Conservation (phyloP, 2,888 invertebrate genomes). For the Kryphioiulus occultus region DNA sequence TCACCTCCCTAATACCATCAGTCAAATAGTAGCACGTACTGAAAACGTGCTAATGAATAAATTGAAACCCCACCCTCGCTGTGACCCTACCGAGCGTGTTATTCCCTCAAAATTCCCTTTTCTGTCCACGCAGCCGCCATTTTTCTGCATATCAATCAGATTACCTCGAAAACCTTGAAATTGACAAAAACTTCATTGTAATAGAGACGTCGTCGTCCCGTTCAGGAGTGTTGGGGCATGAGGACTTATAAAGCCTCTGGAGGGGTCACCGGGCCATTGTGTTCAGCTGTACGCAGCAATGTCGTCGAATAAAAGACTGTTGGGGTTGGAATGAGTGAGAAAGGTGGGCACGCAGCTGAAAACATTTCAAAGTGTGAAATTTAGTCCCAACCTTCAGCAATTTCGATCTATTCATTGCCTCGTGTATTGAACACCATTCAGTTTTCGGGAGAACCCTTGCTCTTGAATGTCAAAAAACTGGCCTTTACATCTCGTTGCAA, state of each 20-base stretch:
- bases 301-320: background rate
- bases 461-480: background rate
- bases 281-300: background rate
- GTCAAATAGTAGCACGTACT: background rate
- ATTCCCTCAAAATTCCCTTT: slow-evolving; percentile 3
- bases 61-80: slow-evolving; percentile 4
- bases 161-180: slow-evolving; percentile 27
- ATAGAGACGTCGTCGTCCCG: slow-evolving; percentile 38
- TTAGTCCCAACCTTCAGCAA: slow-evolving; percentile 35
- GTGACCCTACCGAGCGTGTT: slow-evolving; percentile 26
- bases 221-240: slow-evolving; percentile 30
- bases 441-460: background rate
- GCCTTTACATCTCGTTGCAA: background rate
- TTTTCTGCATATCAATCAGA: slow-evolving; percentile 26
- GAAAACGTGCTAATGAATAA: slow-evolving; percentile 33
- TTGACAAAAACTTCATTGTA: slow-evolving; percentile 40
- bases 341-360: slow-evolving; percentile 3
- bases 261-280: slow-evolving; percentile 32
- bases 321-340: slow-evolving; percentile 20
- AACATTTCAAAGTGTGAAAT: slow-evolving; percentile 3
- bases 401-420: background rate
- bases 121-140: background rate
- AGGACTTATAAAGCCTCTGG: background rate
- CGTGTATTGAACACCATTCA: background rate
- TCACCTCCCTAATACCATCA: background rate